Base-by-base conservation (phyloP, 1,140 invertebrate genomes). In the Ladona fulva region DNA sequence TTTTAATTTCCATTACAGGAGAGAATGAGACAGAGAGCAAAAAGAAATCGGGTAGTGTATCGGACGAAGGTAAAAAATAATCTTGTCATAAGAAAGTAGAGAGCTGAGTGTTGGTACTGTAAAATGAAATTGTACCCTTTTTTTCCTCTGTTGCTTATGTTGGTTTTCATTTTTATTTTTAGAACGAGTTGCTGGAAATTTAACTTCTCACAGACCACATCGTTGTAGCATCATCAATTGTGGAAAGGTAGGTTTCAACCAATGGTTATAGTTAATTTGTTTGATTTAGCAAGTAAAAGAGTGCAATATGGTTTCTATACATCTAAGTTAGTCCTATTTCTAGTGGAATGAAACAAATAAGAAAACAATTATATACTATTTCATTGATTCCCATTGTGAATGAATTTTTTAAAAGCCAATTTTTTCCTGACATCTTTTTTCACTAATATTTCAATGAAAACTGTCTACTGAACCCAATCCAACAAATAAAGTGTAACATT, bases 181-280 rank as follows among this genome's bases (percentile, higher is more conserved):
- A 82, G 81, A 82, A 74, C 77, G 79, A 78, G 59, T 78, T 16
- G 80, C 80, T 42, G 78, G 59, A 14, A 22, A 44, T 80, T 86
- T 87, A 85, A 88, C 86, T 82, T 89, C 92, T 22, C 92, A 95
- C 83, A 86, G 94, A 80, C 92, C 93, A 74, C 93, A 96, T 84
- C 91, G 94, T 81, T 97, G 96, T 87, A 94, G 92, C 80, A 93
- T 96, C 81, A 90, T 91, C 78, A 93, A 93, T 79, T 97, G 96
- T 85, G 93, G 92, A 22, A 97, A 97, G 84, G 89, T 89, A 82
- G 79, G 80, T 80, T 74, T 59, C 74, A 77, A 78, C n/a, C n/a
- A n/a, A n/a, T n/a, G n/a, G n/a, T n/a, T n/a, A n/a, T n/a, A n/a
- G n/a, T n/a, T n/a, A n/a, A n/a, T n/a, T n/a, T n/a, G n/a, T n/a